Percentiles rank a stretch among this genome's conserved stretches.
Conservation (phyloP, 2,113 vertebrate genomes). For the Nothocercus julius region DNA sequence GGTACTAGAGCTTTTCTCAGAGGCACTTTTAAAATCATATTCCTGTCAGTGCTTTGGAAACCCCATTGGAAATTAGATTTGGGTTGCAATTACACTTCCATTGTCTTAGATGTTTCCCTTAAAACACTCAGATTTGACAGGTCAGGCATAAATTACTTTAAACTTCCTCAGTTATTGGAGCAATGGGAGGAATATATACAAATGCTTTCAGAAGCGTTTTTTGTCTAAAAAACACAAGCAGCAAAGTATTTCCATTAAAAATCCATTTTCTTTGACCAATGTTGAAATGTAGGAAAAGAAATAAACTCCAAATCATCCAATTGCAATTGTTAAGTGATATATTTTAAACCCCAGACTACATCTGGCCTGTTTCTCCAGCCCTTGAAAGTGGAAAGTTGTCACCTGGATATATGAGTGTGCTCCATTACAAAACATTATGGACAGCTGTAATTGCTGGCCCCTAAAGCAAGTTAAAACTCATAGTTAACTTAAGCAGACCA, state of each 20-base stretch:
- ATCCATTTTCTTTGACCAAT: neutral
- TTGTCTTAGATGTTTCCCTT: neutral
- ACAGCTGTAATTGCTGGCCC: constrained; percentile 7
- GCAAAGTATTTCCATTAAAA: neutral
- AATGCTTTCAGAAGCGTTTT: neutral
- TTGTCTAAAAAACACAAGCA: neutral
- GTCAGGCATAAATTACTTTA: neutral
- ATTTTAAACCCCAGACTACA: neutral
- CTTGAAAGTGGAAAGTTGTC: constrained; percentile 8
- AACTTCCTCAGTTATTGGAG: neutral
- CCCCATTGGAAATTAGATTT: neutral
- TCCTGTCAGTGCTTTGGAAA: neutral
- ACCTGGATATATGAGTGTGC: constrained; percentile 45
- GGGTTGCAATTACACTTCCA: neutral
- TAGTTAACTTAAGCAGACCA: constrained; percentile 55
- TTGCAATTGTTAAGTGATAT: neutral
- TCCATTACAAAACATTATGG: constrained; percentile 36
- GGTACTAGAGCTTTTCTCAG: fast-evolving
- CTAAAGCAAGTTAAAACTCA: constrained; percentile 48
- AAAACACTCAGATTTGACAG: neutral
- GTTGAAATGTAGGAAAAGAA: neutral
- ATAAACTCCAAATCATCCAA: neutral
- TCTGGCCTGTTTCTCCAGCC: neutral
- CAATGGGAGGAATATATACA: neutral
- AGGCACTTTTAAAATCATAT: fast-evolving